Evolutionary conservation across 2,888 invertebrate genomes (phyloP), one percentile per base, ranked within the genome.

Genomic region (Belgica antarctica): DNA sequence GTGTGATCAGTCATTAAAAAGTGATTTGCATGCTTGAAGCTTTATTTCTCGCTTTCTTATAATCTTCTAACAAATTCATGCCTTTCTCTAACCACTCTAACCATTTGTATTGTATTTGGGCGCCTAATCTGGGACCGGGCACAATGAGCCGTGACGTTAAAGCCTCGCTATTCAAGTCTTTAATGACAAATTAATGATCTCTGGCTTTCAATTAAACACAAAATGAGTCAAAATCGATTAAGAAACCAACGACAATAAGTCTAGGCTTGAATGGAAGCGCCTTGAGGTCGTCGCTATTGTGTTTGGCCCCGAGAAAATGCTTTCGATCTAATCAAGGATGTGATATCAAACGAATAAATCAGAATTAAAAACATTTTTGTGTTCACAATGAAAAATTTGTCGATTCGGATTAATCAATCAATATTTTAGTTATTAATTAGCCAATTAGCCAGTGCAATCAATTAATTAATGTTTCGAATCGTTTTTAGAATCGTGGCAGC

Each of bases 401-500:
- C 12, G 7, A 34, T 34, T 34, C 34, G n/a, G n/a, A n/a, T n/a
- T n/a, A 34, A 41, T 10, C 15, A 41, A 41, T 15, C 2, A 41
- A 41, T n/a, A 31, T 31, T 31, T n/a, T n/a, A n/a, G 31, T 41
- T 41, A n/a, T 41, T n/a, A 15, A 41, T 5, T 2, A 10, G 41
- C n/a, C 10, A 4, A 41, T 15, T 41, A 41, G 15, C 15, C 2
- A 2, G 41, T 12, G 12, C 41, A 15, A 4, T 15, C 3, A n/a
- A 41, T n/a, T 41, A 41, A 41, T 41, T 41, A 41, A 41, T 15
- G 15, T 41, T 41, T 41, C n/a, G n/a, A n/a, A n/a, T n/a, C 2
- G 2, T 41, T 63, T 68, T 41, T 73, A 78, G 77, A 78, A 77
- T 74, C 77, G 77, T 73, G 75, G 77, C 70, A 77, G 83, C 74